Percentiles rank a stretch among this genome's conserved stretches.
Conservation (phyloP, 2,888 invertebrate genomes). For the Ennomos quercinarius region DNA sequence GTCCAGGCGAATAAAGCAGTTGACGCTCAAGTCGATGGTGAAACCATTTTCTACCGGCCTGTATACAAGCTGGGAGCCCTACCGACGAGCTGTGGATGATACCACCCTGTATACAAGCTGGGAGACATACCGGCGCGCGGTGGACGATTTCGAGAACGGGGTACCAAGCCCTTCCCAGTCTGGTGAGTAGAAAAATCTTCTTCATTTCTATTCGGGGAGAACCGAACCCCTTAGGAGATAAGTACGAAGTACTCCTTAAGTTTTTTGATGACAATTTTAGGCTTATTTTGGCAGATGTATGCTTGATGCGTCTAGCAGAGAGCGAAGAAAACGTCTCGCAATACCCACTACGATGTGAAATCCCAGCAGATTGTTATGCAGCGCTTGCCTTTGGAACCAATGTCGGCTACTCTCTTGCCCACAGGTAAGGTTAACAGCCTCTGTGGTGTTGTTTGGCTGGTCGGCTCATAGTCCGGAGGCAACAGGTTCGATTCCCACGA, state of each 20-base stretch:
- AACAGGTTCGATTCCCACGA: too few species aligned
- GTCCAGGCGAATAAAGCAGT: constrained; percentile 7
- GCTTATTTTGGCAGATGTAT: constrained; percentile 9
- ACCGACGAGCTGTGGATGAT: constrained; percentile 4
- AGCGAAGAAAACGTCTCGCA: constrained; percentile 7
- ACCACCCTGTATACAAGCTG: background rate
- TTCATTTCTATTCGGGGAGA: too few species aligned
- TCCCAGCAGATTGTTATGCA: constrained; percentile 40
- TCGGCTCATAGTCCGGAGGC: too few species aligned
- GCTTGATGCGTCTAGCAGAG: constrained; percentile 1
- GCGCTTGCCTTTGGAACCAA: constrained; percentile 50
- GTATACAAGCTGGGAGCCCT: constrained; percentile 5
- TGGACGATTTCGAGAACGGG: constrained; percentile 2
- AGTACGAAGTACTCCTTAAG: background rate
- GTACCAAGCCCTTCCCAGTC: constrained; percentile 6
- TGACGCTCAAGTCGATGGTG: background rate
- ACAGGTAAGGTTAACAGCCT: constrained; percentile 60
- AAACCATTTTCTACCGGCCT: background rate
- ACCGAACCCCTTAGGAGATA: too few species aligned
- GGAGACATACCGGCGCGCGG: constrained; percentile 1
- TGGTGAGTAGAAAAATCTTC: constrained; percentile 4
- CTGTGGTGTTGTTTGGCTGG: too few species aligned
- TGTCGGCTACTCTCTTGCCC: constrained; percentile 57
- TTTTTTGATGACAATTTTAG: background rate
- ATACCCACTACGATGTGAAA: constrained; percentile 35